Evolutionary conservation across 2,888 invertebrate genomes (phyloP).

Genomic region (Dastarcus helophoroides): DNA sequence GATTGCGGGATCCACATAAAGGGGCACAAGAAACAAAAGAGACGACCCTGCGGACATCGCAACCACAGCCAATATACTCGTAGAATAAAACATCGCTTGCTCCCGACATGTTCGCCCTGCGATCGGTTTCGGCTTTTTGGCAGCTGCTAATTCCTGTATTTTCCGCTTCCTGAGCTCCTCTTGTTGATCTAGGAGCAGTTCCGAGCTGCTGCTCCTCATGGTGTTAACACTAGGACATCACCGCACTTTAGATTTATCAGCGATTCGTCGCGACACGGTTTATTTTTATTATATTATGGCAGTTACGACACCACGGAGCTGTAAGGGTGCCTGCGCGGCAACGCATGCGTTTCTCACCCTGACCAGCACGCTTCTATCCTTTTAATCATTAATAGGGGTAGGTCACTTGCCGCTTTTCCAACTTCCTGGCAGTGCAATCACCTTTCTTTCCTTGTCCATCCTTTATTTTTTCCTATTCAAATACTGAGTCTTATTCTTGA

Average conservation of each 20-base stretch:
- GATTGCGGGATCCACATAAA: slow-evolving; percentile 59
- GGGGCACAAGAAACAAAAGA: slow-evolving; percentile 59
- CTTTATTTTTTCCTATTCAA: too few species aligned
- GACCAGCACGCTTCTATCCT: background rate
- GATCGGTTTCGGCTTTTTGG: slow-evolving; percentile 32
- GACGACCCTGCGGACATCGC: slow-evolving; percentile 63
- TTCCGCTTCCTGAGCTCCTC: slow-evolving; percentile 55
- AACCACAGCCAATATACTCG: slow-evolving; percentile 56
- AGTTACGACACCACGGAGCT: slow-evolving; percentile 7
- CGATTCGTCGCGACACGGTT: slow-evolving; percentile 12
- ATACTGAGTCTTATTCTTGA: too few species aligned
- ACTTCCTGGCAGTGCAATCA: too few species aligned
- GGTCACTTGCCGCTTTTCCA: too few species aligned
- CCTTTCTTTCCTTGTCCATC: too few species aligned
- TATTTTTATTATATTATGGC: slow-evolving; percentile 17
- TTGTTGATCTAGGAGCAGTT: slow-evolving; percentile 65
- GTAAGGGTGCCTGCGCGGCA: slow-evolving; percentile 12
- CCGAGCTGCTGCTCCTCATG: slow-evolving; percentile 67
- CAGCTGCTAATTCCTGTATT: slow-evolving; percentile 40
- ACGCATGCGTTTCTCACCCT: slow-evolving; percentile 5
- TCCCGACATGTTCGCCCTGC: slow-evolving; percentile 49
- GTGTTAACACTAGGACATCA: slow-evolving; percentile 32
- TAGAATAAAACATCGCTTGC: slow-evolving; percentile 59
- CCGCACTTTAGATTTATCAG: slow-evolving; percentile 15
- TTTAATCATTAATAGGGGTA: slow-evolving; percentile 1